These are phyloP conservation scores for Ivindomyrus marchei DNA, from an alignment of 2,113 vertebrate genomes.

Conservation along the genomic window DNA sequence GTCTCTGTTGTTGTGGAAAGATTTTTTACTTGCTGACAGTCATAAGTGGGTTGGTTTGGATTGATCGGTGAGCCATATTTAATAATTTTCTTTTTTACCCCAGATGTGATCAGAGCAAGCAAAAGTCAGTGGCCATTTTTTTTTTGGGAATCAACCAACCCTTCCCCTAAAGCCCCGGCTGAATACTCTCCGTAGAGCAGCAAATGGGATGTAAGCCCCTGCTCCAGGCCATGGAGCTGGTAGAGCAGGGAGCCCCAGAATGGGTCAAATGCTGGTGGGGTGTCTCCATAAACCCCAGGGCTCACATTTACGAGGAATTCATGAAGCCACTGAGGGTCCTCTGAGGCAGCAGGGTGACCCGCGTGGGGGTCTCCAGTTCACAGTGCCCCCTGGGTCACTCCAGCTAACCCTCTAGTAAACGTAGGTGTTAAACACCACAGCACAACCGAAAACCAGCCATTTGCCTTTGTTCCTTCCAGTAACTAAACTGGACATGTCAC, in stretches of 20 bases:
- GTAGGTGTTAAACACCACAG: not conserved
- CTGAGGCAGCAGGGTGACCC: conserved; percentile 40
- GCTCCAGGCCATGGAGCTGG: not conserved
- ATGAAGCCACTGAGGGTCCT: conserved; percentile 50
- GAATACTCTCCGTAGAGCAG: no score
- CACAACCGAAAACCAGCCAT: not conserved
- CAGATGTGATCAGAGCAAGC: not conserved
- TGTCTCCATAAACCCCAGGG: conserved; percentile 29
- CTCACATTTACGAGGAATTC: conserved; percentile 50
- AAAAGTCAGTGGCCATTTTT: not conserved
- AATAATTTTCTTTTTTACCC: not conserved
- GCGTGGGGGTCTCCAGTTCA: conserved; percentile 40
- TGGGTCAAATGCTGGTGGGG: conserved; percentile 35
- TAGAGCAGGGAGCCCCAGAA: not conserved
- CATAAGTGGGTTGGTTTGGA: not conserved
- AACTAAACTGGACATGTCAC: not conserved
- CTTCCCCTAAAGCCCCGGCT: not conserved
- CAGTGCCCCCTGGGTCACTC: conserved; percentile 22
- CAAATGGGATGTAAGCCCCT: not conserved
- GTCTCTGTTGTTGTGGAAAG: not conserved
- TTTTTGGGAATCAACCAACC: not conserved
- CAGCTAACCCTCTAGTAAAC: not conserved
- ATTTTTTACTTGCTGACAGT: not conserved
- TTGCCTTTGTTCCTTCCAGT: not conserved
- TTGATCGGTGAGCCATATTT: not conserved